Evolutionary conservation across 2,113 vertebrate genomes (phyloP), one percentile per base, ranked within the genome.

Genomic region (Nymphicus hollandicus): DNA sequence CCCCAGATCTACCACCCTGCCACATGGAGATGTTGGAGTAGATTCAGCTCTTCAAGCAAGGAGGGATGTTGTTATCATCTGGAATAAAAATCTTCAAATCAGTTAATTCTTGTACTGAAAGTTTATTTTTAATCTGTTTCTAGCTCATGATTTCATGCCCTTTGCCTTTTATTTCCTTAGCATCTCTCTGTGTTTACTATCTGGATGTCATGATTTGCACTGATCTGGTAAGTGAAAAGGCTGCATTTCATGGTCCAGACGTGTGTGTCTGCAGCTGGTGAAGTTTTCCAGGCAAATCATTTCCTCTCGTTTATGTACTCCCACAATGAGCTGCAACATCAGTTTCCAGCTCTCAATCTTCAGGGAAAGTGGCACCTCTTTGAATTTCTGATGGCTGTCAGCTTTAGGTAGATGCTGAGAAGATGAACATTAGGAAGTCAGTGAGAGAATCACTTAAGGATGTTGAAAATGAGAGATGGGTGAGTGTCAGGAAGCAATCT

Each of bases 361-460:
- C 25, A 76, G 74, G 39, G 96, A 55, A 91, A 96, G 53, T 71
- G 70, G 33, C 61, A 93, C 28, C 23, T 72, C 49, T 91, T 90
- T 91, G 78, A 92, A 95, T 95, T 96, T 95, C 81, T 86, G 88
- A 92, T 1, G 47, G 11, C 86, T 96, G 86, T 88, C 93, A 94
- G 63, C 93, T 69, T 86, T 8, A 25, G 46, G 70, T 68, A 70
- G 68, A 35, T 0, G 3, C 53, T 5, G 6, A 73, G 83, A 81
- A 94, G 79, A 92, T n/a, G 77, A 95, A 88, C 69, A 74, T 47
- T 65, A 55, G 92, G 65, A 77, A 93, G 72, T 46, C 46, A 55
- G 65, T 13, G 41, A 92, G 37, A 86, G 65, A 91, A 86, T 81
- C 58, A 83, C 86, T 95, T 90, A 94, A 93, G 46, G 46, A 56